Base-by-base conservation (phyloP, 30 jellyfish, hydroid and myxozoan genomes). In the Aurelia coerulea region DNA sequence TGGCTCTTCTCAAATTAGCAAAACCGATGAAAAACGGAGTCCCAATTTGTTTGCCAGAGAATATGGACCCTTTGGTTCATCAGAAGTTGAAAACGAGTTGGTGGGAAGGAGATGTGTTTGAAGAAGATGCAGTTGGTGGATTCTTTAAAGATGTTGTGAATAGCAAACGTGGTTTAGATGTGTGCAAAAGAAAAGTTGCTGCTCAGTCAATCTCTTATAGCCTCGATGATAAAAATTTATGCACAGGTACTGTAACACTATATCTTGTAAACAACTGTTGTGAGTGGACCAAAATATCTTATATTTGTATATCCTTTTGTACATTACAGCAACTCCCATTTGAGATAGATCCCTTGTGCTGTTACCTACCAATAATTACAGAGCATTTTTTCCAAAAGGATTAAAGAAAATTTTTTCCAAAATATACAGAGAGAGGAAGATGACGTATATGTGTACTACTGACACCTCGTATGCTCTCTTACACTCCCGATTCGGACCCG, bases 91-190 rank as follows among this genome's bases (percentile, higher is more conserved):
- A 60, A 10, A 23, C 17, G 17, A 60, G 62, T 42, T 76, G 87
- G 87, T 51, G 72, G 64, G 87, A 76, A 42, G 87, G 87, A 29
- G 87, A 76, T 34, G 53, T 60, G 39, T 76, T 56, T 33, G 87
- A 76, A 18, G 76, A 11, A 17, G 4, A 32, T 33, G 32, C 13
- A n/a, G 11, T 18, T 32, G 87, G 87, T 6, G 41, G 52, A 31
- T 76, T 76, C 29, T 51, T 52, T 41, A 35, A 59, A 56, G 75
- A 52, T 18, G 23, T 0, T 19, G 53, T 65, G 46, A 76, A 76
- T 16, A 60, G 54, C 17, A 60, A n/a, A 32, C 6, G 62, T 12
- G 17, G 41, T 56, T 46, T 46, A 13, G 34, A 8, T 12, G 54
- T 34, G 14, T 76, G 87, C 18, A 56, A 76, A 41, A 39, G 41